phyloP scores from a whole-genome alignment of 2,797 vertebrate genomes.

The Parauchenoglanis punctatus region DNA sequence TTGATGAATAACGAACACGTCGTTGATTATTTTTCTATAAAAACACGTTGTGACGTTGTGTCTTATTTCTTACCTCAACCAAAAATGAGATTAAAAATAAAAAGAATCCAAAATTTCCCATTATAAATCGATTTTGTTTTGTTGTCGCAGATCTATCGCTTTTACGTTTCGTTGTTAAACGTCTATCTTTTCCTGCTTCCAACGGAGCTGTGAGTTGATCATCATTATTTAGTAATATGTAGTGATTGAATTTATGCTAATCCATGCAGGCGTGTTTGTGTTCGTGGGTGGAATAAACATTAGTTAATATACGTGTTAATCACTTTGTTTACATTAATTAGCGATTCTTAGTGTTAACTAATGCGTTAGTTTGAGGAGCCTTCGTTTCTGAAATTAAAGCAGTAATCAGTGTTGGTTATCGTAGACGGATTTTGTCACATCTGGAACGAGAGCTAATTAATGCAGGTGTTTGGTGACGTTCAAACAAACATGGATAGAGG shows the following conservation, averaged over 20 bases:
- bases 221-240: background rate
- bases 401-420: background rate
- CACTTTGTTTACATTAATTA: conserved; percentile 24
- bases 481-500: background rate
- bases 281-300: conserved; percentile 9
- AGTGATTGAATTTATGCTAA: conserved; percentile 14
- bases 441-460: background rate
- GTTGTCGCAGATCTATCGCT: background rate
- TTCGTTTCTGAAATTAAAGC: background rate
- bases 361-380: background rate
- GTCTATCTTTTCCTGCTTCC: background rate
- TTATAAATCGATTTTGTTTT: background rate
- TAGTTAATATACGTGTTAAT: background rate
- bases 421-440: background rate
- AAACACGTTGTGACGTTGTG: background rate
- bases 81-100: background rate
- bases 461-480: background rate
- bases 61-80: background rate
- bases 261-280: background rate
- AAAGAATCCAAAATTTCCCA: background rate
- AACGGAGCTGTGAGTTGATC: background rate
- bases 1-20: background rate
- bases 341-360: background rate
- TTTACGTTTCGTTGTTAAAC: background rate
- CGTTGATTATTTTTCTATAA: background rate